Conservation (phyloP, 2,888 invertebrate genomes). For the Daptonema setosum region DNA sequence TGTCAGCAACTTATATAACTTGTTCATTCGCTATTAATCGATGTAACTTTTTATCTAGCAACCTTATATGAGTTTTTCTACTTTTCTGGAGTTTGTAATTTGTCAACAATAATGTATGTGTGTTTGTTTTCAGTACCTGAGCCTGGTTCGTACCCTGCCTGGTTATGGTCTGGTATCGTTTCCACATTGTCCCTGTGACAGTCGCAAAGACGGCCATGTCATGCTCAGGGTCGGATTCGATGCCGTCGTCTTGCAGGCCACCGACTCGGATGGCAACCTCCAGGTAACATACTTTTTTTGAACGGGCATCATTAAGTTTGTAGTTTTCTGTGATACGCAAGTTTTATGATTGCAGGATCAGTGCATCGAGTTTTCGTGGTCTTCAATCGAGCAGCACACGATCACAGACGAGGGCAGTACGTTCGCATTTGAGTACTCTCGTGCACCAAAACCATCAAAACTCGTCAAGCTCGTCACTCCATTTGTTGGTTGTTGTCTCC, state of each 20-base stretch:
- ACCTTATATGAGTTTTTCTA: no score
- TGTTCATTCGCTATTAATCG: no score
- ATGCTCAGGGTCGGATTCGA: constrained; percentile 47
- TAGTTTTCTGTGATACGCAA: no score
- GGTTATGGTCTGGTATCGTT: constrained; percentile 84
- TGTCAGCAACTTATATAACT: no score
- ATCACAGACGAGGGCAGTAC: constrained; percentile 77
- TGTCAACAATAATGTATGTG: no score
- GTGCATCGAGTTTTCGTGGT: background rate
- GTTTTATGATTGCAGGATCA: no score
- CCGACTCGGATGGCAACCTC: constrained; percentile 29
- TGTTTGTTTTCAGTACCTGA: constrained; percentile 44
- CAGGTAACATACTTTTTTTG: background rate
- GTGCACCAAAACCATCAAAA: constrained; percentile 48
- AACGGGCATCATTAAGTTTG: no score
- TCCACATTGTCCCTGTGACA: constrained; percentile 79
- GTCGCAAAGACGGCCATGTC: constrained; percentile 61
- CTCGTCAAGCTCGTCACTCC: constrained; percentile 68
- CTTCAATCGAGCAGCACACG: constrained; percentile 40
- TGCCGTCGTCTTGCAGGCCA: constrained; percentile 53
- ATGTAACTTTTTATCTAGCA: no score
- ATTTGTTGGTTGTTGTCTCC: constrained; percentile 45
- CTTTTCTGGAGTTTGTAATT: no score
- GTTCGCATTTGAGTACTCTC: constrained; percentile 62
- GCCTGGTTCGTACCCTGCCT: constrained; percentile 56